Conservation (phyloP, 2,797 vertebrate genomes). For the Chelon labrosus region DNA sequence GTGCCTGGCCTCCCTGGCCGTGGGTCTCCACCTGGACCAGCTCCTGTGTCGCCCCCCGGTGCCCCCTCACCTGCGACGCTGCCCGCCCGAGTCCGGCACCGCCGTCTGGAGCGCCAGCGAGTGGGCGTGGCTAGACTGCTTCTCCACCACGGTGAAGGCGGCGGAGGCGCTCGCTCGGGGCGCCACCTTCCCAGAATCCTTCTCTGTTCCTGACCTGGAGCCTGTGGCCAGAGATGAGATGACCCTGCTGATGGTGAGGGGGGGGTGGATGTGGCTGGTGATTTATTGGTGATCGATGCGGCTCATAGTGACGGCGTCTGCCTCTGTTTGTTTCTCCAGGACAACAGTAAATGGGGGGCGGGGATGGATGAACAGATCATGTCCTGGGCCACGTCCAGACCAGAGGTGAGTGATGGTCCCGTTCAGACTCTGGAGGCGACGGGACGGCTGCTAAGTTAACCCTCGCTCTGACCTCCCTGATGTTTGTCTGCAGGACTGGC, state of each 20-base stretch:
- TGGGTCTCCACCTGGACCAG: conserved; percentile 94
- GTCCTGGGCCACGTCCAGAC: conserved; percentile 97
- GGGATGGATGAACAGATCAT: conserved; percentile 98
- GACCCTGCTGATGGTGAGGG: conserved; percentile 92
- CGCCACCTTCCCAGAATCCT: conserved; percentile 92
- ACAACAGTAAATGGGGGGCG: conserved; percentile 96
- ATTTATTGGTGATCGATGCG: no score
- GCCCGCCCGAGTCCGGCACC: conserved; percentile 84
- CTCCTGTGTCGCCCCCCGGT: conserved; percentile 91
- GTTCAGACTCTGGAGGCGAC: not conserved
- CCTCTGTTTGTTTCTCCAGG: conserved; percentile 76
- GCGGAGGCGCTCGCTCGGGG: conserved; percentile 95
- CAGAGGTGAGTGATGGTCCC: conserved; percentile 87
- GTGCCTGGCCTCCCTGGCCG: conserved; percentile 95
- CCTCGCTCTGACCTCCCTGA: not conserved
- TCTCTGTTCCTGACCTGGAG: conserved; percentile 94
- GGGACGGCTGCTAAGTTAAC: no score
- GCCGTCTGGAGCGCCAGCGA: conserved; percentile 90
- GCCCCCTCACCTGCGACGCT: conserved; percentile 88
- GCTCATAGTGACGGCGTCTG: no score
- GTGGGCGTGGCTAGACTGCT: conserved; percentile 97
- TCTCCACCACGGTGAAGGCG: conserved; percentile 96
- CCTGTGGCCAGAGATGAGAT: conserved; percentile 94
- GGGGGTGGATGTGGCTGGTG: no score
- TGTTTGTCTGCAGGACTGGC: conserved; percentile 91